Evolutionary conservation across 1,140 invertebrate genomes (phyloP).

Genomic region (Eurosta solidaginis): DNA sequence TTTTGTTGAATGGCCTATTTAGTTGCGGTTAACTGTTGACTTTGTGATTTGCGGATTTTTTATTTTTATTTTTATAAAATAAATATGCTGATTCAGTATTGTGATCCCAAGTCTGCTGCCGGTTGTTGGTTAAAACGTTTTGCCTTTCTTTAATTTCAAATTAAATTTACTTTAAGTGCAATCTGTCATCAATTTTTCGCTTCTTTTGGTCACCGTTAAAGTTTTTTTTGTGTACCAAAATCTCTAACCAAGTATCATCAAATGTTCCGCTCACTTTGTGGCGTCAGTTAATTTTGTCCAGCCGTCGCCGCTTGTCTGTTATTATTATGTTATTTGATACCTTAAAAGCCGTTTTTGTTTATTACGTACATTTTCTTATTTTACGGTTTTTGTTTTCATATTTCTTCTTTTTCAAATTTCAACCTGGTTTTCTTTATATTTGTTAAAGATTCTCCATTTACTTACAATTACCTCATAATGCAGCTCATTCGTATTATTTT

Average conservation of each 20-base stretch:
- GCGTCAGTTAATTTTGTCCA: neutral
- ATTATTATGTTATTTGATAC: neutral
- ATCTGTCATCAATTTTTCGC: too few species aligned
- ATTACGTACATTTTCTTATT: neutral
- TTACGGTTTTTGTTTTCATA: neutral
- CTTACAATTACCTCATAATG: constrained; percentile 18
- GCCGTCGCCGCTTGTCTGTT: neutral
- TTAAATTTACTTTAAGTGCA: neutral
- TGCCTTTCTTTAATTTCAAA: neutral
- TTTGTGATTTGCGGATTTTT: neutral
- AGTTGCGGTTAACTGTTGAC: neutral
- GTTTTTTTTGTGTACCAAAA: neutral
- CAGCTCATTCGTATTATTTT: neutral
- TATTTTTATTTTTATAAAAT: neutral
- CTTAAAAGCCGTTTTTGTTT: neutral
- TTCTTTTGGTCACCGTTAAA: too few species aligned
- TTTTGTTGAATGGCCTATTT: neutral
- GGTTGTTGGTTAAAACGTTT: neutral
- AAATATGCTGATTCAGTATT: neutral
- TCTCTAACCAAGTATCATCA: neutral
- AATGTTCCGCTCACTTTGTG: neutral
- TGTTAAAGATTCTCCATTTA: too few species aligned
- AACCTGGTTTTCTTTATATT: too few species aligned
- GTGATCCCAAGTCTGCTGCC: neutral
- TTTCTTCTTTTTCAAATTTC: too few species aligned